Conservation (phyloP, 1,140 invertebrate species). For the Conopomorpha cramerella region DNA sequence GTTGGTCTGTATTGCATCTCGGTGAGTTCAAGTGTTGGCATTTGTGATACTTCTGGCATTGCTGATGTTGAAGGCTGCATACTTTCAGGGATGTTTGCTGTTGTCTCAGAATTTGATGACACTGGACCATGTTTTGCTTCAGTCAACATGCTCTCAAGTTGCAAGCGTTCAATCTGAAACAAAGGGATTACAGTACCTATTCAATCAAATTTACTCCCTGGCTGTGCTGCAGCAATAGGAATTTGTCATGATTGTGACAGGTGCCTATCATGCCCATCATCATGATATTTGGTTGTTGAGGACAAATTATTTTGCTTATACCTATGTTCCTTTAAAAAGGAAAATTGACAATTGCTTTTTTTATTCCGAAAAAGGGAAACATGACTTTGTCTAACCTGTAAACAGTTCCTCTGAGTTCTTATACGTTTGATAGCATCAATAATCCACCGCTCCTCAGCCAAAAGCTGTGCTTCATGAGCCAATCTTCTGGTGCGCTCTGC, state of each 20-base stretch:
- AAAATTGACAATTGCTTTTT: background rate
- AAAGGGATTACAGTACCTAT: background rate
- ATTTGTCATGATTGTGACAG: too few relatives aligned
- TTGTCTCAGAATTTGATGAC: background rate
- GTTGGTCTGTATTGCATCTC: too few relatives aligned
- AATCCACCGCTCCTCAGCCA: constrained; percentile 36
- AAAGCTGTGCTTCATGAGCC: constrained; percentile 26
- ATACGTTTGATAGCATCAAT: constrained; percentile 22
- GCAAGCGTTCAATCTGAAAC: constrained; percentile 33
- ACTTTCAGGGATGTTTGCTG: background rate
- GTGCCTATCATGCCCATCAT: too few relatives aligned
- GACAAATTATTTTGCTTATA: background rate
- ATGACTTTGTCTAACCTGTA: constrained; percentile 19
- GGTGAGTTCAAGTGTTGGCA: background rate
- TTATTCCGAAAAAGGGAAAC: background rate
- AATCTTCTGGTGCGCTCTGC: too few relatives aligned
- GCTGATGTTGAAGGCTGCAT: too few relatives aligned
- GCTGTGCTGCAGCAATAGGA: too few relatives aligned
- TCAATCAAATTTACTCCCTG: too few relatives aligned
- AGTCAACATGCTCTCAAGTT: constrained; percentile 27
- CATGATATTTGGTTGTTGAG: too few relatives aligned
- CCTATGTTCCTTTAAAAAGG: background rate
- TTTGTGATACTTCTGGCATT: background rate
- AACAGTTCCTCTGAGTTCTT: constrained; percentile 27
- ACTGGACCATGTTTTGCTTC: constrained; percentile 5